These are phyloP conservation scores for Sanderia malayensis DNA, from an alignment of 30 jellyfish, hydroid and myxozoan species.

Conservation along the genomic window DNA sequence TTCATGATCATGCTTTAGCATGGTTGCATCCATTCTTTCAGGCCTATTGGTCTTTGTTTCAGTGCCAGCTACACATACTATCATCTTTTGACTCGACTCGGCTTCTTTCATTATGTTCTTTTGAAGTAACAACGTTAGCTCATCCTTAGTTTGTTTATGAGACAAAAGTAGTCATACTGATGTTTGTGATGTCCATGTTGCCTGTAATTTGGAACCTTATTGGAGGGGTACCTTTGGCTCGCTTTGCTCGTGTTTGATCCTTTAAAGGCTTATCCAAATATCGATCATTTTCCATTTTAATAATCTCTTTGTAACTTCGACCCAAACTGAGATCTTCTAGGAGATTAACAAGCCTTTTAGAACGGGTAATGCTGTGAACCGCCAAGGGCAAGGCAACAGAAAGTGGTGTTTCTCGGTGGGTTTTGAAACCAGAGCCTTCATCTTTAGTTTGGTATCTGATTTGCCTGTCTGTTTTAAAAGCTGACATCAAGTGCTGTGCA, in stretches of 20 bases:
- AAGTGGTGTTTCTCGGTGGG: slow-evolving; percentile 8
- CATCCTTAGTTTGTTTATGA: slow-evolving; percentile 6
- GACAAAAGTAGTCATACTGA: slow-evolving; percentile 20
- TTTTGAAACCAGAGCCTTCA: not conserved
- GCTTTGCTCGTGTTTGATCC: slow-evolving; percentile 39
- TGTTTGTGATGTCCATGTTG: slow-evolving; percentile 27
- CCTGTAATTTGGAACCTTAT: slow-evolving; percentile 10
- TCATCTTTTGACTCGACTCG: not conserved
- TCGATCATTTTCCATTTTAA: slow-evolving; percentile 7
- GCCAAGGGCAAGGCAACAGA: slow-evolving; percentile 17
- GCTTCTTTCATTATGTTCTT: slow-evolving; percentile 8
- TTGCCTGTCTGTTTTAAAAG: not conserved
- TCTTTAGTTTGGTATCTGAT: not conserved
- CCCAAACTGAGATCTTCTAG: slow-evolving; percentile 20
- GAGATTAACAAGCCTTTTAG: slow-evolving; percentile 1
- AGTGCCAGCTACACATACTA: slow-evolving; percentile 16
- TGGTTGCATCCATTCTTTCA: not conserved
- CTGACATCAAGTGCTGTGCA: too few relatives aligned
- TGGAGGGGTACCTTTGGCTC: slow-evolving; percentile 33
- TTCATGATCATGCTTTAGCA: slow-evolving; percentile 8
- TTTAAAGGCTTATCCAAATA: slow-evolving; percentile 28
- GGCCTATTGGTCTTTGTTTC: slow-evolving; percentile 6
- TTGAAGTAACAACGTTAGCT: not conserved
- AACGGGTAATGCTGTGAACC: slow-evolving; percentile 10
- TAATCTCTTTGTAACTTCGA: slow-evolving; percentile 2